Evolutionary conservation across 2,888 invertebrate genomes (phyloP), one percentile per base, ranked within the genome.

Genomic region (Doris montereyensis): DNA sequence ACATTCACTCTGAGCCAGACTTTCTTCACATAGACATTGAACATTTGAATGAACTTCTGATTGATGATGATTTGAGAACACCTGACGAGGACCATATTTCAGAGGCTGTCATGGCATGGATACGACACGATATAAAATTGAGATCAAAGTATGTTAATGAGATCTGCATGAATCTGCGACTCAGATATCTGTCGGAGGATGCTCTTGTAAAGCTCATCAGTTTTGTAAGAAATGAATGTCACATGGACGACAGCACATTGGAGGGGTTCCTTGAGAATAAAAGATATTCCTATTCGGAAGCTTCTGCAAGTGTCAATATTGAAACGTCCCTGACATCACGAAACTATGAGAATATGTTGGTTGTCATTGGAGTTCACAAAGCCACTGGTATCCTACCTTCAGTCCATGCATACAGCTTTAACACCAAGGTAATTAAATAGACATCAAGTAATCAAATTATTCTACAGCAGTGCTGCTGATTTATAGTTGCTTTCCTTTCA

Each of bases 21-120:
- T 86, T 87, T 67, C 79, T 87, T 24, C 82, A 83, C 94, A 89
- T 95, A 95, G 91, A 93, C n/a, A 92, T 95, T 34, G 94, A 94
- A 21, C 95, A 96, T 88, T 93, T 97, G 41, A 94, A 94, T 81
- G 94, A 94, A 79, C 94, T 97, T 76, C 94, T 97, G 81, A 94
- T 95, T 65, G 95, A 89, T 76, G 96, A 97, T 88, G 95, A 96
- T 88, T 92, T 97, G 34, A 97, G 97, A 89, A 96, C 96, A 0
- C 95, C 96, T 86, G 96, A 95, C 87, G 97, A 97, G 90, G 96
- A 95, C 90, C 92, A 93, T 77, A 95, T 95, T 67, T 95, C 95
- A 90, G 94, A 95, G 89, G 94, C 95, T 3, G 93, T 95, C 30
- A 93, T 94, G 88, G 93, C 93, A 73, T 96, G 96, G 96, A 58